These are phyloP conservation scores for Platerodrilus igneus DNA, from an alignment of 2,888 invertebrate species.

Conservation along the genomic window DNA sequence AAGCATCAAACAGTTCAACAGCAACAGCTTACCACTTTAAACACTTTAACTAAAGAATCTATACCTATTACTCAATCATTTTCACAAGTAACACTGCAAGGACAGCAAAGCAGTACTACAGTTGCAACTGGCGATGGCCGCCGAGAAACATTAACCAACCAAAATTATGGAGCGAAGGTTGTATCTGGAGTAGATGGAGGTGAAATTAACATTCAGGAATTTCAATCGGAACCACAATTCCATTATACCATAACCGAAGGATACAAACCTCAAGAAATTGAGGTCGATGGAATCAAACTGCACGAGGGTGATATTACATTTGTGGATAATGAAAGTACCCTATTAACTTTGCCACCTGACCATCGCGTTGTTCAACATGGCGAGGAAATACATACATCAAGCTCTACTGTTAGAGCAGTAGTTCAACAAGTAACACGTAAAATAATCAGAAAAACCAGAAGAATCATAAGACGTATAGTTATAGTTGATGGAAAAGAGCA, in stretches of 20 bases:
- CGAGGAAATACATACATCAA: conserved; percentile 54
- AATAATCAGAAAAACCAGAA: conserved; percentile 68
- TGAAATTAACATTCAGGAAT: conserved; percentile 61
- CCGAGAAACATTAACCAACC: conserved; percentile 58
- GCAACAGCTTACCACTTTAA: conserved; percentile 55
- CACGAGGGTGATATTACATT: conserved; percentile 48
- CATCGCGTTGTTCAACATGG: conserved; percentile 36
- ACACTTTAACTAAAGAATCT: conserved; percentile 53
- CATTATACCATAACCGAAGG: conserved; percentile 56
- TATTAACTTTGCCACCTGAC: conserved; percentile 38
- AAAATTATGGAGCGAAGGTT: conserved; percentile 61
- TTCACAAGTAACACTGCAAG: conserved; percentile 64
- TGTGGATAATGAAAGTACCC: conserved; percentile 39
- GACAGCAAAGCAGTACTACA: conserved; percentile 59
- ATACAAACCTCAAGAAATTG: conserved; percentile 48
- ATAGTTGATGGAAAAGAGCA: conserved; percentile 81
- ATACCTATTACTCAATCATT: conserved; percentile 59
- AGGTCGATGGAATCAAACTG: conserved; percentile 43
- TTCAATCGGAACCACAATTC: conserved; percentile 59
- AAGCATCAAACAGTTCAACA: conserved; percentile 63
- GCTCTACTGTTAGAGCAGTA: conserved; percentile 71
- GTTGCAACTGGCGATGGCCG: conserved; percentile 57
- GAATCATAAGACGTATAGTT: conserved; percentile 70
- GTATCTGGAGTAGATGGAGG: conserved; percentile 60
- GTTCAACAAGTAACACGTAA: conserved; percentile 77